Conservation (phyloP, 2,888 invertebrate species). For the Euplexia lucipara region DNA sequence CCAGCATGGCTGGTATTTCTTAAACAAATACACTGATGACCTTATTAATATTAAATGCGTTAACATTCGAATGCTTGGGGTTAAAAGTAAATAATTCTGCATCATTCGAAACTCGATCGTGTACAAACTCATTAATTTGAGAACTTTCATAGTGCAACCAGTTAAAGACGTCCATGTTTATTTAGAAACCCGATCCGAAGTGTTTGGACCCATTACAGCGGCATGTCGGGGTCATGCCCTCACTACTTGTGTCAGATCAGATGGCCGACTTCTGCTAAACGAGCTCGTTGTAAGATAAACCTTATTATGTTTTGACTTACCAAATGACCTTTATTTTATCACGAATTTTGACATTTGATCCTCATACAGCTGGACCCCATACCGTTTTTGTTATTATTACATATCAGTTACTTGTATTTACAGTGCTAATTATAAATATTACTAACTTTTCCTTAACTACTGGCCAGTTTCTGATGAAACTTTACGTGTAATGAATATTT, state of each 20-base stretch:
- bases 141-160: constrained; percentile 39
- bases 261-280: constrained; percentile 81
- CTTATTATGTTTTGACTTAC: constrained; percentile 77
- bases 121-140: constrained; percentile 39
- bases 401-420: constrained; percentile 30
- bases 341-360: constrained; percentile 78
- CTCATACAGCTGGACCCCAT: constrained; percentile 69
- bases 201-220: constrained; percentile 67
- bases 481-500: constrained; percentile 6
- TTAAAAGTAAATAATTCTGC: constrained; percentile 39
- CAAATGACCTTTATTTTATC: constrained; percentile 76
- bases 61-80: constrained; percentile 28
- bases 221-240: constrained; percentile 64
- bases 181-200: constrained; percentile 67
- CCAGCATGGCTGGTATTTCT: constrained; percentile 40
- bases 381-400: constrained; percentile 47
- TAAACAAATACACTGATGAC: constrained; percentile 40
- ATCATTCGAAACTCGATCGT: constrained; percentile 40
- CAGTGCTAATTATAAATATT: constrained; percentile 14
- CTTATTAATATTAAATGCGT: constrained; percentile 44
- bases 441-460: constrained; percentile 2
- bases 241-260: constrained; percentile 72
- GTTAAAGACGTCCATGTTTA: constrained; percentile 63
- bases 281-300: constrained; percentile 76
- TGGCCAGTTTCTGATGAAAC: constrained; percentile 28